Conservation (phyloP, 2,797 vertebrate genomes). For the Sylvilagus floridanus region DNA sequence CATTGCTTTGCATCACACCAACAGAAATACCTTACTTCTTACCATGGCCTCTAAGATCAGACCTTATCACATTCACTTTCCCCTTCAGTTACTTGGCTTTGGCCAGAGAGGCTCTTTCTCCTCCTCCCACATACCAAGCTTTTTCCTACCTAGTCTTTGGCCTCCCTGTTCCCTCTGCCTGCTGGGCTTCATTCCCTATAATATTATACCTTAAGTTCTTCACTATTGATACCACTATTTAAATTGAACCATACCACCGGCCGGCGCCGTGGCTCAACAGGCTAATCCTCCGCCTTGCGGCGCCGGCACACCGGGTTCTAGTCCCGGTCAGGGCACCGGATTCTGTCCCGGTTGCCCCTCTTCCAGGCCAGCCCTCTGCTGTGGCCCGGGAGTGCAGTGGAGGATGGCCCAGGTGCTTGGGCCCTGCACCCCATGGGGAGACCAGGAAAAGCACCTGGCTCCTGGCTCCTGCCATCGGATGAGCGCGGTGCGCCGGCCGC, state of each 20-base stretch:
- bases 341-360: too few species aligned
- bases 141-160: background rate
- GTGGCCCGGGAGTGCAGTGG: too few species aligned
- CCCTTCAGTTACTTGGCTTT: background rate
- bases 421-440: too few species aligned
- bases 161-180: background rate
- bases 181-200: background rate
- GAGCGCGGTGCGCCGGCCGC: too few species aligned
- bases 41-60: background rate
- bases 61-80: background rate
- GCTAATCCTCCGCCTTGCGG: too few species aligned
- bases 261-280: too few species aligned
- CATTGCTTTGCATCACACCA: background rate
- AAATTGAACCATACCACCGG: background rate
- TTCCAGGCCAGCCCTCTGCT: too few species aligned
- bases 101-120: background rate
- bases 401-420: too few species aligned
- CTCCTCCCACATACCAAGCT: background rate
- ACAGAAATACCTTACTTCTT: background rate
- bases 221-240: background rate
- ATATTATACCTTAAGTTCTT: background rate
- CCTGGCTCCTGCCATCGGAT: too few species aligned
- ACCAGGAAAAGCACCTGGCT: too few species aligned
- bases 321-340: too few species aligned
- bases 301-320: too few species aligned